A percentile compares a stretch with the other conserved stretches of the same genome.
Evolutionary conservation across 2,888 invertebrate species (phyloP).

Genomic region (Pseudanteris insignis): DNA sequence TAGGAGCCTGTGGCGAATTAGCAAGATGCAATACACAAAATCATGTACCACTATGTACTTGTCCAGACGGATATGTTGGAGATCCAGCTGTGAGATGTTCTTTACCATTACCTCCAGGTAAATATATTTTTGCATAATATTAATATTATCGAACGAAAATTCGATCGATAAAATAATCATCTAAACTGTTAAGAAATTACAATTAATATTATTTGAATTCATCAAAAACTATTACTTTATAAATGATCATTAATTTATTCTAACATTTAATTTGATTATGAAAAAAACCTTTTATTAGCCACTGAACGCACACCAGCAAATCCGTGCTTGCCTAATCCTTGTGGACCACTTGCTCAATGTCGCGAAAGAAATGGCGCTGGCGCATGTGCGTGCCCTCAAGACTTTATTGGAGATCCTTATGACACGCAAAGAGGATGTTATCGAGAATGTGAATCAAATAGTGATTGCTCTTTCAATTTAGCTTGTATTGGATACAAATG

Average conservation of each 20-base stretch:
- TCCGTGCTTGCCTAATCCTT: slow-evolving; percentile 68
- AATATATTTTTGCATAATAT: slow-evolving; percentile 1
- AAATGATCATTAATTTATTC: too few species aligned
- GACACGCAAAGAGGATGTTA: slow-evolving; percentile 75
- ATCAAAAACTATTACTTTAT: background rate
- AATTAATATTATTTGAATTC: background rate
- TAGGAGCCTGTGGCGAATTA: slow-evolving; percentile 80
- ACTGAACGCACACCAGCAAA: slow-evolving; percentile 28
- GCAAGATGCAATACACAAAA: slow-evolving; percentile 86
- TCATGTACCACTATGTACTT: slow-evolving; percentile 83
- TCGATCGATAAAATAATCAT: too few species aligned
- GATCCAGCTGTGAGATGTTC: slow-evolving; percentile 76
- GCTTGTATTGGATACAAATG: slow-evolving; percentile 87
- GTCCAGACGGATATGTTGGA: slow-evolving; percentile 83
- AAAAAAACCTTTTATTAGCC: too few species aligned
- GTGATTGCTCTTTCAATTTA: slow-evolving; percentile 77
- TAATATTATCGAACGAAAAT: too few species aligned
- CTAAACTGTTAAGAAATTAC: background rate
- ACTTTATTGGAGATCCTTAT: slow-evolving; percentile 85
- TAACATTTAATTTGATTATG: too few species aligned
- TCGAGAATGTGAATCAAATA: slow-evolving; percentile 81
- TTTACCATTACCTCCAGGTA: slow-evolving; percentile 35
- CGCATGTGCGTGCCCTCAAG: slow-evolving; percentile 83
- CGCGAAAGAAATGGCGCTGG: slow-evolving; percentile 84
- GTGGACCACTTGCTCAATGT: slow-evolving; percentile 86